Evolutionary conservation across 1,140 invertebrate genomes (phyloP), one percentile per base, ranked within the genome.

Genomic region (Anthonomus grandis): DNA sequence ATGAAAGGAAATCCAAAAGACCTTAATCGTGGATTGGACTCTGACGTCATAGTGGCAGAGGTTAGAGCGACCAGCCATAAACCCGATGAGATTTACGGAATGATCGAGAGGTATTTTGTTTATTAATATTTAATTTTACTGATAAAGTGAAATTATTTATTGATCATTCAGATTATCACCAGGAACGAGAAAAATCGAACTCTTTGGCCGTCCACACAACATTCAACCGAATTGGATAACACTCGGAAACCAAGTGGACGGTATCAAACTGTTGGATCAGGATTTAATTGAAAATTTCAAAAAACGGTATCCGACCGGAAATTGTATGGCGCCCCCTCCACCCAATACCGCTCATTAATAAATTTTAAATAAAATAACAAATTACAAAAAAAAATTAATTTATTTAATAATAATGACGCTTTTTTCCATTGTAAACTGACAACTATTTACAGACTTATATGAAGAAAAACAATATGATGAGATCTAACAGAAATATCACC

Each of bases 141-240:
- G 1, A 41, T 41, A 2, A 1, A 1, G 2, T 34, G 1, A 34
- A 34, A 1, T 34, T 34, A 13, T 34, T 12, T 12, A 34, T 12
- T 34, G 31, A 12, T 34, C 19, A 18, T 24, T 23, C 89, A 93
- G 90, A 46, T 80, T 93, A 41, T 91, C 89, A 66, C 90, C 90
- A 0, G 94, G 95, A 0, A 98, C 95, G 0, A 83, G 94, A 38
- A 98, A 99, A 80, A 95, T 98, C 63, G 95, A 98, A 78, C 76
- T 99, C 4, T 99, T 99, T 76, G 96, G 96, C 0, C 75, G 96
- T 47, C 94, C 94, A 4, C 96, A 98, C 72, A 98, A 98, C 74
- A 90, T 98, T 6, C 95, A 98, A 73, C 95, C 95, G 0, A 98
- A 98, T 75, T 98, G 95, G 96, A 94, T 97, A 55, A 97, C 94